Percentiles rank a stretch among this genome's conserved stretches.
Conservation (phyloP, 2,888 invertebrate genomes). For the Tanypteryx hageni region DNA sequence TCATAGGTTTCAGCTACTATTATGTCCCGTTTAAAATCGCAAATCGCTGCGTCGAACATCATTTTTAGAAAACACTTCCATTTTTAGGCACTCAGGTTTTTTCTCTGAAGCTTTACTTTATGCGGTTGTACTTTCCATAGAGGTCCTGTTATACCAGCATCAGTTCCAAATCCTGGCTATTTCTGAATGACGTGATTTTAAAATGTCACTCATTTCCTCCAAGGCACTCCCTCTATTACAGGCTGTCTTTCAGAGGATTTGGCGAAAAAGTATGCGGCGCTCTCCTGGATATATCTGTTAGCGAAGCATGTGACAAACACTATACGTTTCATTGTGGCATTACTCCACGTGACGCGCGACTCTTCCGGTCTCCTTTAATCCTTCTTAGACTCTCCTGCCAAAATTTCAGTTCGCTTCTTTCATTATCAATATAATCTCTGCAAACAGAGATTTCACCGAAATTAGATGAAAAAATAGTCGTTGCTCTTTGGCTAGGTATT, state of each 20-base stretch:
- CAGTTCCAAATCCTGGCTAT: background rate
- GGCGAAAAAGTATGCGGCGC: conserved; percentile 1
- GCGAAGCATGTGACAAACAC: conserved; percentile 26
- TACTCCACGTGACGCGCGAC: background rate
- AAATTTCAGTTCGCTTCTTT: background rate
- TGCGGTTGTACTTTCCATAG: background rate
- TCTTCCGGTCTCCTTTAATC: conserved; percentile 7
- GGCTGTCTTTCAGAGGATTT: conserved; percentile 6
- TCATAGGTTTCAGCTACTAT: too few relatives aligned
- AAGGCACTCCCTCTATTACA: background rate
- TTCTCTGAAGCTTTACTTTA: too few relatives aligned
- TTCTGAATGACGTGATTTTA: background rate
- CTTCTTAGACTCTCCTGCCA: background rate
- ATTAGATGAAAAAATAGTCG: too few relatives aligned
- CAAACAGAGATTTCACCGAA: too few relatives aligned
- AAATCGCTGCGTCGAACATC: too few relatives aligned
- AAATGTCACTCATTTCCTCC: conserved; percentile 7
- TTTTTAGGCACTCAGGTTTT: too few relatives aligned
- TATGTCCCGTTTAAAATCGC: too few relatives aligned
- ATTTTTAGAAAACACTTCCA: too few relatives aligned
- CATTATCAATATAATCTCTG: too few relatives aligned
- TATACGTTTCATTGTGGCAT: conserved; percentile 13
- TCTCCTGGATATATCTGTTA: background rate
- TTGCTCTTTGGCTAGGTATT: too few relatives aligned
- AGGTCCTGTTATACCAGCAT: background rate